phyloP scores from a whole-genome alignment of 2,113 vertebrate genomes.

The Hylia prasina region DNA sequence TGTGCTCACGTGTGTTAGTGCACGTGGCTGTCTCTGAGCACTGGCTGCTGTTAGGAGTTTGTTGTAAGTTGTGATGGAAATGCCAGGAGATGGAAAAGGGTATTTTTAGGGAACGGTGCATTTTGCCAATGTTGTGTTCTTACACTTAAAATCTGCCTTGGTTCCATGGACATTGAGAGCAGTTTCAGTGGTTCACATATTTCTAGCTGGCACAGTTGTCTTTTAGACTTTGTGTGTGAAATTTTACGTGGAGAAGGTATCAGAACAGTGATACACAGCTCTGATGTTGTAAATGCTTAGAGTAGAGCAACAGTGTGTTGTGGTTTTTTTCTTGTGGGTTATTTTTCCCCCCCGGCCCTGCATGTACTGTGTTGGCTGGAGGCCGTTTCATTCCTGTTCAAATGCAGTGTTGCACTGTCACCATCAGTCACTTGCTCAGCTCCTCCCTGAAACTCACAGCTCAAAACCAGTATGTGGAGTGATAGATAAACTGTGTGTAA shows the following conservation, averaged over 20 bases:
- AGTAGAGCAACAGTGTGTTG: not conserved
- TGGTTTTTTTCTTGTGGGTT: not conserved
- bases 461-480: not conserved
- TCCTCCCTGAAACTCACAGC: not conserved
- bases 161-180: not conserved
- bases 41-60: not conserved
- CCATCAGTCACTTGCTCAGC: not conserved
- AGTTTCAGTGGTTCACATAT: not conserved
- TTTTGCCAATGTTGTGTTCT: not conserved
- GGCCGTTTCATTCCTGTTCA: not conserved
- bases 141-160: not conserved
- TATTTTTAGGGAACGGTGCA: not conserved
- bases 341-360: not conserved
- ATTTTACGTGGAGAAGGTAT: not conserved
- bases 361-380: not conserved
- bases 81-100: not conserved
- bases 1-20: not conserved
- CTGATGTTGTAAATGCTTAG: not conserved
- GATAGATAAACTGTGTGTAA: not conserved
- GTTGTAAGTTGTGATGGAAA: not conserved
- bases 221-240: not conserved
- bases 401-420: not conserved
- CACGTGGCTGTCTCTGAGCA: not conserved
- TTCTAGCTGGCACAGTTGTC: not conserved
- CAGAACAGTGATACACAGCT: not conserved